phyloP scores from a whole-genome alignment of 2,113 vertebrate genomes.

The pig (Sus scrofa) region T2T-Sscrofa CM000820.6:831501-832000 shows the following conservation, averaged over 20 bases:
- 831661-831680: background rate
- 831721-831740: background rate
- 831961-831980: background rate
- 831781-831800: background rate
- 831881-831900: background rate
- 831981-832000: background rate
- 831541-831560: background rate
- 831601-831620: background rate
- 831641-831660: background rate
- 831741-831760: background rate
- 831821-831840: background rate
- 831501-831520: background rate
- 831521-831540: background rate
- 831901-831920: background rate
- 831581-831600: background rate
- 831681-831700: background rate
- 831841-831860: slow-evolving; percentile 42
- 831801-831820: background rate
- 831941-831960: slow-evolving; percentile 2
- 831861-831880: background rate
- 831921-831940: slow-evolving; percentile 20
- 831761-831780: background rate
- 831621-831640: background rate
- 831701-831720: background rate
- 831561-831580: background rate